phyloP scores from a whole-genome alignment of 2,113 vertebrate genomes.

The Argyrosomus japonicus region DNA sequence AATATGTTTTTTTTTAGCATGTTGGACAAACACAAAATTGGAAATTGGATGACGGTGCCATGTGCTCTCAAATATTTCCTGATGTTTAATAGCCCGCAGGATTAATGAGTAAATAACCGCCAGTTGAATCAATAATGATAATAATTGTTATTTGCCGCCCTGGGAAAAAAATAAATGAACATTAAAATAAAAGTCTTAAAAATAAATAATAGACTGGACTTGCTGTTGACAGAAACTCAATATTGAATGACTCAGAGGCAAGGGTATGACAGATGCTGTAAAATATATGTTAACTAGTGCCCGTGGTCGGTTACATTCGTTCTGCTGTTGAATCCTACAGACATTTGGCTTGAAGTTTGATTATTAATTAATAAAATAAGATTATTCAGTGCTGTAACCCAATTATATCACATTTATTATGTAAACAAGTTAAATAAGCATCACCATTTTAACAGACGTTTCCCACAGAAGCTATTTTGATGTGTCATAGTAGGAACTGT shows the following conservation, averaged over 20 bases:
- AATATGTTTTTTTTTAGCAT: neutral
- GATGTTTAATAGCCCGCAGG: too few species aligned
- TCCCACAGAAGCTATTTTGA: neutral
- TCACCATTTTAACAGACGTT: neutral
- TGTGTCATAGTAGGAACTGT: neutral
- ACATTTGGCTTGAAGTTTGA: neutral
- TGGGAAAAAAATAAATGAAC: neutral
- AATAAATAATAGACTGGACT: neutral
- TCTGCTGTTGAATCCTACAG: neutral
- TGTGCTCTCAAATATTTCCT: too few species aligned
- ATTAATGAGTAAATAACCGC: too few species aligned
- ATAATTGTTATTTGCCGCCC: too few species aligned
- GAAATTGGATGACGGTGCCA: too few species aligned
- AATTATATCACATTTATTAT: neutral
- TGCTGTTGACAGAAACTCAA: too few species aligned
- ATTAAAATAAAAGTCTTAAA: neutral
- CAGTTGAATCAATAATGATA: too few species aligned
- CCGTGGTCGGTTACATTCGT: neutral
- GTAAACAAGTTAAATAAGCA: neutral
- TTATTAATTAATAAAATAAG: neutral
- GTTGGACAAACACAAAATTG: neutral
- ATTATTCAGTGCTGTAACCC: neutral
- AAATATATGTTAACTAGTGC: neutral
- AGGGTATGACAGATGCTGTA: too few species aligned
- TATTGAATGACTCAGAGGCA: too few species aligned